Evolutionary conservation across 1,140 invertebrate species (phyloP), one percentile per base, ranked within the genome.

Genomic region (Alviniconcha marisindica): DNA sequence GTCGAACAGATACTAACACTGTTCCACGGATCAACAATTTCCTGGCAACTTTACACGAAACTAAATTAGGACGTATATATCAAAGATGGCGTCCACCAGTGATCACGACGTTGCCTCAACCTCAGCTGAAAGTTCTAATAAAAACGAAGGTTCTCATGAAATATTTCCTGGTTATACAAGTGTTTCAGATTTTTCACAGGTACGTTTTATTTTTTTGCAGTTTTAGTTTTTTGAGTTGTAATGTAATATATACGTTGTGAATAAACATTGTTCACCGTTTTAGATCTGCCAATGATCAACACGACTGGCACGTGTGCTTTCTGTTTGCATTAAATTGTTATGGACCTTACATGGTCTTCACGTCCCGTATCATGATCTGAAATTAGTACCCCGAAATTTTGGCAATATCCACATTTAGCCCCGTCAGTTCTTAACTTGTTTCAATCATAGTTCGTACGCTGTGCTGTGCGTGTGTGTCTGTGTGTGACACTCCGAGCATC

Each of bases 151-250:
- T 28, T 31, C 73, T 12, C 24, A n/a, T 24, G 78, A 80, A 36
- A 28, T 84, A 28, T 81, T 84, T 48, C 66, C 83, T 44, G 83
- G 83, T 21, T 81, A 38, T 77, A 33, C 73, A n/a, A 79, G 80
- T 48, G 60, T 84, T 21, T 66, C 73, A 69, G 83, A 84, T 7
- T 81, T 84, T 54, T 84, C 83, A 0, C 83, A 84, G 79, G 83
- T 84, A 54, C n/a, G 77, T 44, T 2, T 31, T 33, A n/a, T 10
- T 56, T 48, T 15, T 54, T 38, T 12, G 24, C 15, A 21, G 38
- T 33, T 14, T 24, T 38, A n/a, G 38, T 77, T 76, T 24, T n/a
- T 18, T 3, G 40, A 2, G n/a, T 5, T 69, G 2, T 28, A 33
- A n/a, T 48, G 1, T 3, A 28, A 24, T 18, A 73, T 3, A 31